These are phyloP conservation scores for Amyelois transitella DNA, from an alignment of 1,140 invertebrate genomes.

Conservation along the genomic window DNA sequence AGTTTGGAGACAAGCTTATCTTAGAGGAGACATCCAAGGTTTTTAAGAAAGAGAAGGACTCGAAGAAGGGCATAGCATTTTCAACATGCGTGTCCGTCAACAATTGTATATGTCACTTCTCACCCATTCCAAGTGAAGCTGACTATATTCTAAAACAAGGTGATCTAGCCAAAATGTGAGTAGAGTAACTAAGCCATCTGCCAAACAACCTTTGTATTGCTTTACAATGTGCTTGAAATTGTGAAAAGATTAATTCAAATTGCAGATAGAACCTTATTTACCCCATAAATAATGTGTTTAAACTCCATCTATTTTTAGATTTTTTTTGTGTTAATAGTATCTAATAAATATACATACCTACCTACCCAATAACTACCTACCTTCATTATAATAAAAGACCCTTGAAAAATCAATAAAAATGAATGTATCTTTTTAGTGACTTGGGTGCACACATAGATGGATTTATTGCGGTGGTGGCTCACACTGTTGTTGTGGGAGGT, in stretches of 20 bases:
- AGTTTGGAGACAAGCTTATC: conserved; percentile 91
- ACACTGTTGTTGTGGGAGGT: conserved; percentile 94
- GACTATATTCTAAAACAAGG: conserved; percentile 92
- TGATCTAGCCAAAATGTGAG: conserved; percentile 98
- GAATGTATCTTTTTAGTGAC: conserved; percentile 83
- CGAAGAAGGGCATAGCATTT: conserved; percentile 99
- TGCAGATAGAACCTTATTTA: too few species aligned
- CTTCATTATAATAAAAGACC: too few species aligned
- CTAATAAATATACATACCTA: too few species aligned
- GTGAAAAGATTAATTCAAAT: too few species aligned
- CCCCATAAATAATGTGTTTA: too few species aligned
- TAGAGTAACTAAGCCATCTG: conserved; percentile 7
- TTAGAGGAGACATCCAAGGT: conserved; percentile 95
- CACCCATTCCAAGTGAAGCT: conserved; percentile 93
- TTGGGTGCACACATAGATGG: conserved; percentile 99
- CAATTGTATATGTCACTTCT: conserved; percentile 99
- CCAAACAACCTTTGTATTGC: not conserved
- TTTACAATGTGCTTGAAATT: too few species aligned
- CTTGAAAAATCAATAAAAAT: too few species aligned
- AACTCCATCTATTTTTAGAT: too few species aligned
- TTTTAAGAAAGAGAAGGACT: conserved; percentile 98
- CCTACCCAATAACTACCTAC: too few species aligned
- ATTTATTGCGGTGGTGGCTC: conserved; percentile 98
- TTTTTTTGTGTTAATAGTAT: too few species aligned
- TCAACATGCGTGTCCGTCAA: conserved; percentile 99